Evolutionary conservation across 1,140 invertebrate species (phyloP).

Genomic region (Saccostrea cuccullata): DNA sequence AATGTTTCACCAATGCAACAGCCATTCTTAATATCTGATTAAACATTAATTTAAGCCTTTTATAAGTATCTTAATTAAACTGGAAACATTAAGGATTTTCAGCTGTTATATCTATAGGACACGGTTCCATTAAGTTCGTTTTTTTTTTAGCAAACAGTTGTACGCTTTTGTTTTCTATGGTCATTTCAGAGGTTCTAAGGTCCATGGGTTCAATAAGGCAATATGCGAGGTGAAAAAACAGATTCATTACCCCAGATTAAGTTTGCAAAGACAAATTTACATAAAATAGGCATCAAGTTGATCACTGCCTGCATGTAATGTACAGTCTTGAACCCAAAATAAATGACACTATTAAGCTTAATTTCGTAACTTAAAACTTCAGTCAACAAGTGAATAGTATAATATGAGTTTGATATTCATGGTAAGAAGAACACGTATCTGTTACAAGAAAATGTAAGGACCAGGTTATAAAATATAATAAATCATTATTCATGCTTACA

Average conservation of each 20-base stretch:
- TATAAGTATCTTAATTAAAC: too few relatives aligned
- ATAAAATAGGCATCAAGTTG: neutral
- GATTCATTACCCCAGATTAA: neutral
- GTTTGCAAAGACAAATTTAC: neutral
- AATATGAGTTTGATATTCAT: neutral
- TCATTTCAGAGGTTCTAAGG: neutral
- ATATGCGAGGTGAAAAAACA: neutral
- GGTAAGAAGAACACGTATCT: neutral
- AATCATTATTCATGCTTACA: constrained; percentile 19
- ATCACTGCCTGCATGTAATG: neutral
- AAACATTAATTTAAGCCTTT: too few relatives aligned
- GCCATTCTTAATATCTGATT: too few relatives aligned
- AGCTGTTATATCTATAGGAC: too few relatives aligned
- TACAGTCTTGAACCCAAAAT: neutral
- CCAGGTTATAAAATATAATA: constrained; percentile 26
- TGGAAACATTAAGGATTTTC: too few relatives aligned
- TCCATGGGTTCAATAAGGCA: neutral
- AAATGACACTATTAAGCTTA: constrained; percentile 4
- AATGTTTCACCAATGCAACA: too few relatives aligned
- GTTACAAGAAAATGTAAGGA: neutral
- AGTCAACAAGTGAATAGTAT: neutral
- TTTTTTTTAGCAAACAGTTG: too few relatives aligned
- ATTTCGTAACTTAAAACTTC: neutral
- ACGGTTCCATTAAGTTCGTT: too few relatives aligned
- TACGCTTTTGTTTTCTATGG: neutral